A percentile compares a stretch with the other conserved stretches of the same genome.
Evolutionary conservation across 35 echinoderm and acorn worm genomes (phyloP).

Genomic region (Apostichopus californicus): DNA sequence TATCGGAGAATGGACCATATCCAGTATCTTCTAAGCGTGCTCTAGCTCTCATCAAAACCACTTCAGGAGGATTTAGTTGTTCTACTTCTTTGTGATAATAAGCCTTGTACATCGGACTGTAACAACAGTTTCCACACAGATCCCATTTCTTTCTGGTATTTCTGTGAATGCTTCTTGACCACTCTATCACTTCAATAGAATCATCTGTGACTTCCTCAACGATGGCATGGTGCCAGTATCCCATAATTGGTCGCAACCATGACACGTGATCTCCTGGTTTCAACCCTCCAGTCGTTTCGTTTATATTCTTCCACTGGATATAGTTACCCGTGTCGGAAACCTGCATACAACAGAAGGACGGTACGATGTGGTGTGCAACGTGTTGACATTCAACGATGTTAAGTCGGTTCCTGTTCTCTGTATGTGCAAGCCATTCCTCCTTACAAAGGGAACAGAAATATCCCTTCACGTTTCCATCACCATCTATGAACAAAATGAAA

Average conservation of each 20-base stretch:
- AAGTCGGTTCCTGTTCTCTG: not conserved
- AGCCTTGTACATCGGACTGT: not conserved
- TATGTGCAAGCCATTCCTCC: not conserved
- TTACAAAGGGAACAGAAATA: constrained; percentile 15
- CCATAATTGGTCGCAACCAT: constrained; percentile 9
- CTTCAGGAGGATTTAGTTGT: not conserved
- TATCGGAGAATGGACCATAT: constrained; percentile 48
- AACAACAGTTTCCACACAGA: not conserved
- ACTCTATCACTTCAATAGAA: constrained; percentile 41
- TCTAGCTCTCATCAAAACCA: constrained; percentile 48
- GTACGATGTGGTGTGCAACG: constrained; percentile 12
- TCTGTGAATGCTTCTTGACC: constrained; percentile 26
- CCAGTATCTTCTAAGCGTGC: constrained; percentile 14
- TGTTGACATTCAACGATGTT: not conserved
- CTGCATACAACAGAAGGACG: not conserved
- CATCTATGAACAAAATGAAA: not conserved
- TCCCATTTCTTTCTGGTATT: not conserved
- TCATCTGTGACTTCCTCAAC: not conserved
- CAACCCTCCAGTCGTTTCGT: not conserved
- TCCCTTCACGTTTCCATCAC: not conserved
- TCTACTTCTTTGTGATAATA: too few species aligned
- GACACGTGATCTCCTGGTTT: constrained; percentile 46
- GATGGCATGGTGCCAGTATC: constrained; percentile 62
- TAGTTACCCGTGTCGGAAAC: constrained; percentile 26
- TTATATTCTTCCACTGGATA: constrained; percentile 30